Conservation (phyloP, 2,113 vertebrate species). For the Setophaga coronata region DNA sequence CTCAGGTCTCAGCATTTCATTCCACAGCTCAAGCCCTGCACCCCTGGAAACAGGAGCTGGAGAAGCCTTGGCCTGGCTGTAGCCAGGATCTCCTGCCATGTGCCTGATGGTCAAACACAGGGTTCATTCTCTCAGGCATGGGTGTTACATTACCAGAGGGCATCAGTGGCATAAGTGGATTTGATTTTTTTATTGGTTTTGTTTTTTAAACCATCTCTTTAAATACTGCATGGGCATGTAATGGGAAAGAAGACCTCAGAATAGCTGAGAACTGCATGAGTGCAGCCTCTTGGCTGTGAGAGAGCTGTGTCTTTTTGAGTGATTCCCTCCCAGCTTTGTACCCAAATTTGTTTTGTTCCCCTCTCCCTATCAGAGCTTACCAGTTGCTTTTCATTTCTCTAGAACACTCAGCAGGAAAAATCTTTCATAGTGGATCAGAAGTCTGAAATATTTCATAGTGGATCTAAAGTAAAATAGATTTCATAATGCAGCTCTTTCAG, state of each 20-base stretch:
- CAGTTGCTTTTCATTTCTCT: background rate
- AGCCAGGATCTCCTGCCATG: background rate
- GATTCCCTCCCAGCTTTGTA: background rate
- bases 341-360: background rate
- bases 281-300: background rate
- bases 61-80: background rate
- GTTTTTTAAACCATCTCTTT: background rate
- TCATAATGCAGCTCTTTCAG: background rate
- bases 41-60: conserved; percentile 12
- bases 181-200: background rate
- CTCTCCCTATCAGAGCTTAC: background rate
- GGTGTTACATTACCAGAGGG: background rate
- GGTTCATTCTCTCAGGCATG: background rate
- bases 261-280: background rate
- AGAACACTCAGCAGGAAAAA: background rate
- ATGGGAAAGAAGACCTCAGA: background rate
- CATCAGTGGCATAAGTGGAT: background rate
- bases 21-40: background rate
- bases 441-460: background rate
- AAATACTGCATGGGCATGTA: background rate
- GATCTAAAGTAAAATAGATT: background rate
- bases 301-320: background rate
- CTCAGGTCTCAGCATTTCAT: conserved; percentile 28
- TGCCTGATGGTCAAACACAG: background rate
- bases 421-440: background rate